Conservation (phyloP, 1,140 invertebrate genomes). For the Camponotus pennsylvanicus region DNA sequence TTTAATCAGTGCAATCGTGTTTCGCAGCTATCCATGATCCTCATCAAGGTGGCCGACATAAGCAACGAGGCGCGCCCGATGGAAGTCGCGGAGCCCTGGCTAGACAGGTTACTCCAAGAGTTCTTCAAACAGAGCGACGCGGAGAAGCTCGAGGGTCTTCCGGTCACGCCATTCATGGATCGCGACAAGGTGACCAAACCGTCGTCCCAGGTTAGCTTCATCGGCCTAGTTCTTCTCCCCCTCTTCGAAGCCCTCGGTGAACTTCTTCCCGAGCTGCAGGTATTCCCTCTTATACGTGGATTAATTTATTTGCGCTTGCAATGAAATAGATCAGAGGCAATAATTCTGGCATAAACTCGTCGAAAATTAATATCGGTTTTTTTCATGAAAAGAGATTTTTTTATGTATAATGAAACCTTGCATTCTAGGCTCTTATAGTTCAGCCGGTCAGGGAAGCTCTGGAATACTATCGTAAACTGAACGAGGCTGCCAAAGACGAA, state of each 20-base stretch:
- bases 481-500: constrained; percentile 89
- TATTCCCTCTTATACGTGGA: constrained; percentile 70
- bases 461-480: constrained; percentile 88
- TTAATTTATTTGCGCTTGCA: not conserved
- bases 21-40: constrained; percentile 92
- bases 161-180: constrained; percentile 96
- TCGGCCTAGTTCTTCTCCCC: constrained; percentile 93
- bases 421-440: constrained; percentile 88
- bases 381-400: too few relatives aligned
- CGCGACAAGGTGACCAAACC: constrained; percentile 96
- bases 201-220: constrained; percentile 94
- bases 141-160: constrained; percentile 94
- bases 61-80: constrained; percentile 95
- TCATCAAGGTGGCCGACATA: constrained; percentile 95
- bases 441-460: constrained; percentile 87
- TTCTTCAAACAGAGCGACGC: constrained; percentile 94
- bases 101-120: constrained; percentile 92
- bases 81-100: constrained; percentile 94
- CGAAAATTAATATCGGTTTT: too few relatives aligned
- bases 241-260: constrained; percentile 92
- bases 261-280: constrained; percentile 90
- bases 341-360: too few relatives aligned
- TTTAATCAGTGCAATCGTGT: not conserved
- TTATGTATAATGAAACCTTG: not conserved
- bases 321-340: not conserved